Percentiles rank a stretch among this genome's conserved stretches.
Evolutionary conservation across 1,140 invertebrate genomes (phyloP).

Genomic region (Diachasma alloeum): DNA sequence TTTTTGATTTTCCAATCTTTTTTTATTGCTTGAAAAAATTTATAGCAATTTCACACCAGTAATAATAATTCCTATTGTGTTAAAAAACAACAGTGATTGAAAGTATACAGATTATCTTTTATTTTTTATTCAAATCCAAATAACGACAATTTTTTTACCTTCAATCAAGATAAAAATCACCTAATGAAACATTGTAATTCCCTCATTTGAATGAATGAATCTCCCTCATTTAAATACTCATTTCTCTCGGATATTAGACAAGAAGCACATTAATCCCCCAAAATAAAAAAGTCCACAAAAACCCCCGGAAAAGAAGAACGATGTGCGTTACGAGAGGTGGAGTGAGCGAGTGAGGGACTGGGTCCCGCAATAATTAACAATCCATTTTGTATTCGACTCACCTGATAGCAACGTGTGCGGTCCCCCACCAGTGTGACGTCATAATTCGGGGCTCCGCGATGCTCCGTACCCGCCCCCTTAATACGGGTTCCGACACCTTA

Average conservation of each 20-base stretch:
- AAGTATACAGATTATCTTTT: too few relatives aligned
- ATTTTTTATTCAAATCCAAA: too few relatives aligned
- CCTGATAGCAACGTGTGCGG: constrained; percentile 63
- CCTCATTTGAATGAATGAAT: neutral
- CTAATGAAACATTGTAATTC: neutral
- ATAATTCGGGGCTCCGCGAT: constrained; percentile 64
- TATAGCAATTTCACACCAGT: too few relatives aligned
- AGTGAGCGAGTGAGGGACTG: neutral
- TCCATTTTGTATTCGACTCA: constrained; percentile 64
- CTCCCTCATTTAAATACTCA: constrained; percentile 2
- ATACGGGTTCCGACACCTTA: constrained; percentile 61
- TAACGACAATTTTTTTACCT: too few relatives aligned
- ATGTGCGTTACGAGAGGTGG: neutral
- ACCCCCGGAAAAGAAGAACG: constrained; percentile 5
- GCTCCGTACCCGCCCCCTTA: constrained; percentile 62
- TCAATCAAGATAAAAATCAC: neutral
- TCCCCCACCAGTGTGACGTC: constrained; percentile 57
- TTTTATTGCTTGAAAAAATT: too few relatives aligned
- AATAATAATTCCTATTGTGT: too few relatives aligned
- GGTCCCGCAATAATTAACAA: constrained; percentile 59
- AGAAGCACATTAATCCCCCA: constrained; percentile 2
- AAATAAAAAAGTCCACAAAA: neutral
- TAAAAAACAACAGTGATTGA: too few relatives aligned
- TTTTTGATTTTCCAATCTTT: too few relatives aligned
- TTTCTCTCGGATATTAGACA: neutral